Percentiles rank a stretch among this genome's conserved stretches.
phyloP scores from a whole-genome alignment of 2,888 invertebrate genomes.

The Mystacides longicornis region DNA sequence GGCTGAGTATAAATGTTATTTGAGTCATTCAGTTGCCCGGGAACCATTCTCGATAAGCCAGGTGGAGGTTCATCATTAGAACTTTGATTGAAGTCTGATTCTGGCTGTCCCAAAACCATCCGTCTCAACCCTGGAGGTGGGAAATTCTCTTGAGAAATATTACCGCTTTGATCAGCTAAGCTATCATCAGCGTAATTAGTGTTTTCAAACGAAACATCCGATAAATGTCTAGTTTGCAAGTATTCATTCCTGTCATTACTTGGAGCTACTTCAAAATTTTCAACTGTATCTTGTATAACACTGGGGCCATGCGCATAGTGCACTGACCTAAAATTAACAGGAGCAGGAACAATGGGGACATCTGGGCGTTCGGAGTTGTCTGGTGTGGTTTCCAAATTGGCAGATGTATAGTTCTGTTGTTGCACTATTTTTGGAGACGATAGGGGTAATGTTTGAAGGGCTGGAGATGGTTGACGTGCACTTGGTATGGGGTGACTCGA shows the following conservation, averaged over 20 bases:
- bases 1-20: constrained; percentile 37
- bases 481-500: constrained; percentile 32
- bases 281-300: constrained; percentile 35
- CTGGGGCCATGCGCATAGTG: constrained; percentile 29
- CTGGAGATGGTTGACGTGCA: constrained; percentile 20
- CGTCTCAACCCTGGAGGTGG: constrained; percentile 59
- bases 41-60: constrained; percentile 47
- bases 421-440: constrained; percentile 38
- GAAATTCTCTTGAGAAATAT: constrained; percentile 39
- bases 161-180: constrained; percentile 14
- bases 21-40: constrained; percentile 44
- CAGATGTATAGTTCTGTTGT: constrained; percentile 41
- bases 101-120: constrained; percentile 60
- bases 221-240: constrained; percentile 67
- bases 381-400: constrained; percentile 58
- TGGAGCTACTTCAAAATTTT: constrained; percentile 56
- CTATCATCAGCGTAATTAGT: constrained; percentile 25
- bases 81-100: constrained; percentile 42
- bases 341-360: constrained; percentile 33
- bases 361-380: constrained; percentile 64
- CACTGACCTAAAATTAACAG: constrained; percentile 33
- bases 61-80: constrained; percentile 47
- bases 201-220: constrained; percentile 48
- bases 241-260: constrained; percentile 69
- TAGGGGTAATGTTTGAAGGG: constrained; percentile 30